Percentiles rank a stretch among this genome's conserved stretches.
These are phyloP conservation scores for Oreohelix idahoensis DNA, from an alignment of 1,140 invertebrate species.

Conservation along the genomic window DNA sequence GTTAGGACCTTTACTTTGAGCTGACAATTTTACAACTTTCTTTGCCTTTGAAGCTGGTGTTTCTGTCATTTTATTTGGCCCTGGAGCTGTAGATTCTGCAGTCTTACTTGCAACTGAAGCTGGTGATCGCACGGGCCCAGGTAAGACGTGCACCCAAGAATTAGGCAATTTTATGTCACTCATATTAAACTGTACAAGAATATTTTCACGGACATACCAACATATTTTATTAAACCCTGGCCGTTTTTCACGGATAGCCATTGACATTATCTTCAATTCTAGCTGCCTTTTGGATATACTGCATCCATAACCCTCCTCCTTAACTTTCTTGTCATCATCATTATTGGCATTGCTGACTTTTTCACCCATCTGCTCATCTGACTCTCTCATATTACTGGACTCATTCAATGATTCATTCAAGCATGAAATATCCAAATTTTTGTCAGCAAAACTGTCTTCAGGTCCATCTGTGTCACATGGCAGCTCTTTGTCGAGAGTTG, in stretches of 20 bases:
- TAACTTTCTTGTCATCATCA: not conserved
- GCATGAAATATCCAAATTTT: conserved; percentile 22
- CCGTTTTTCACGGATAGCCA: conserved; percentile 77
- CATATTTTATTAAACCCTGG: conserved; percentile 76
- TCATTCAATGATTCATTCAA: conserved; percentile 30
- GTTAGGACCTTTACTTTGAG: not conserved
- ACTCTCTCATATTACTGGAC: not conserved
- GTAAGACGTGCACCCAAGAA: conserved; percentile 31
- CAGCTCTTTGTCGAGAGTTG: conserved; percentile 50
- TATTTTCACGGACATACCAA: conserved; percentile 80
- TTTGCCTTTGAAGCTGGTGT: not conserved
- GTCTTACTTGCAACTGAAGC: conserved; percentile 1
- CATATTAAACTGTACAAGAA: conserved; percentile 76
- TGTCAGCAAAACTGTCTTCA: conserved; percentile 46
- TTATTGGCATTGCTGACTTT: conserved; percentile 15
- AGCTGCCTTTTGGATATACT: conserved; percentile 70
- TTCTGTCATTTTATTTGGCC: not conserved
- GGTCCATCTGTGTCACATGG: conserved; percentile 35
- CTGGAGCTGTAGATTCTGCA: not conserved
- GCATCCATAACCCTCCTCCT: conserved; percentile 40
- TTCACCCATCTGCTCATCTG: not conserved
- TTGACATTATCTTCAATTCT: conserved; percentile 67
- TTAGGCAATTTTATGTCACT: conserved; percentile 69
- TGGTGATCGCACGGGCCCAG: not conserved
- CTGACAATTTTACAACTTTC: not conserved